These are phyloP conservation scores for Chymomyza amoena DNA, from an alignment of 2,888 invertebrate species.

Conservation along the genomic window DNA sequence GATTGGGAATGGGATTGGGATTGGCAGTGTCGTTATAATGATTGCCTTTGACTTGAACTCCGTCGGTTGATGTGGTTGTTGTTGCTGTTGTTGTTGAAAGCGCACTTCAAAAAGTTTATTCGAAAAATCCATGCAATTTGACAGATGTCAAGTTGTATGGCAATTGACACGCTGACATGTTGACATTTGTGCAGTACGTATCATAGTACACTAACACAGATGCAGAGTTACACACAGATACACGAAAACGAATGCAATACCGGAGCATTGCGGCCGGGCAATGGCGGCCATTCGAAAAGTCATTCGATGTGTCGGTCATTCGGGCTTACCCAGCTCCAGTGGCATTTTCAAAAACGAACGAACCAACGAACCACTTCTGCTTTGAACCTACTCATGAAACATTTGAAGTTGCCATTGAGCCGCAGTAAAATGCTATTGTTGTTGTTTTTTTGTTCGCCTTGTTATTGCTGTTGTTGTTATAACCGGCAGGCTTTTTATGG, in stretches of 20 bases:
- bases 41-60: constrained; percentile 39
- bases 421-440: constrained; percentile 44
- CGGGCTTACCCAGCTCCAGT: background rate
- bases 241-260: background rate
- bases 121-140: constrained; percentile 49
- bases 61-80: constrained; percentile 11
- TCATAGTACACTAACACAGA: constrained; percentile 14
- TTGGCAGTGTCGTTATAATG: constrained; percentile 34
- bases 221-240: background rate
- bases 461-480: constrained; percentile 7
- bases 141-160: constrained; percentile 57
- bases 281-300: background rate
- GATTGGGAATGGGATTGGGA: background rate
- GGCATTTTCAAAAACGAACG: background rate
- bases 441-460: constrained; percentile 8
- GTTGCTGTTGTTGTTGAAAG: background rate
- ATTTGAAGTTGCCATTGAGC: constrained; percentile 24
- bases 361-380: background rate
- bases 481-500: background rate
- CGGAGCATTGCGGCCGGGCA: background rate
- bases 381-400: background rate
- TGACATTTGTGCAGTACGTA: constrained; percentile 35
- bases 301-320: background rate
- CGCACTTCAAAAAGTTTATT: constrained; percentile 7
- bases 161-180: constrained; percentile 45